Evolutionary conservation across 2,797 vertebrate species (phyloP).

Genomic region (Gymnothorax javanicus): DNA sequence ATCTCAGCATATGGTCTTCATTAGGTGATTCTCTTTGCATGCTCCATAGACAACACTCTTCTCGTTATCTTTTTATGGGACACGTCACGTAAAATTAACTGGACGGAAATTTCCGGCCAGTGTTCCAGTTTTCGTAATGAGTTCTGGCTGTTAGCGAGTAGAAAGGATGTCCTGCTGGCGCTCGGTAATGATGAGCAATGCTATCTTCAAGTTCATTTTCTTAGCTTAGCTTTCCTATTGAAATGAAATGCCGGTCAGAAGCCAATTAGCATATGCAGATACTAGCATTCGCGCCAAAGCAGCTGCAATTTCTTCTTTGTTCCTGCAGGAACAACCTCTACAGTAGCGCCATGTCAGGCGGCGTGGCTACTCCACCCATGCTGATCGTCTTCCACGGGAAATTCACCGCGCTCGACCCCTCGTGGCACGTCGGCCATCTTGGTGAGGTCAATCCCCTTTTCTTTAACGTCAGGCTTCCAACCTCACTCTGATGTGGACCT

Average conservation of each 20-base stretch:
- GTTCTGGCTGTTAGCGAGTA: too few relatives aligned
- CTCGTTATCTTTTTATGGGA: too few relatives aligned
- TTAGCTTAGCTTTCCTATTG: neutral
- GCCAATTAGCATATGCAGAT: neutral
- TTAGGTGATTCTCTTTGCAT: neutral
- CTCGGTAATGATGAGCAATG: neutral
- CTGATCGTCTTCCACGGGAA: constrained; percentile 91
- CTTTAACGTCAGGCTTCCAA: neutral
- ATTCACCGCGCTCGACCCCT: constrained; percentile 85
- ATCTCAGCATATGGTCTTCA: neutral
- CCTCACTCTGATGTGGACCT: neutral
- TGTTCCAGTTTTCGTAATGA: neutral
- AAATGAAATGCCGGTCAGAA: neutral
- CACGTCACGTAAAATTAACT: neutral
- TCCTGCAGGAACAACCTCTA: constrained; percentile 84
- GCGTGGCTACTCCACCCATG: constrained; percentile 89
- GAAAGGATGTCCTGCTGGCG: neutral
- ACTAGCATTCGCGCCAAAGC: neutral
- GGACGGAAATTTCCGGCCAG: neutral
- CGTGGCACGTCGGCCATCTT: constrained; percentile 93
- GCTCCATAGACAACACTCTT: neutral
- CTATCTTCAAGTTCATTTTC: neutral
- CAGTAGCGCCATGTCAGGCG: constrained; percentile 88
- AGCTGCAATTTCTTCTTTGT: neutral
- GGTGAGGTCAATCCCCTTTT: constrained; percentile 67